A percentile compares a stretch with the other conserved stretches of the same genome.
Evolutionary conservation across 2,888 invertebrate genomes (phyloP).

Genomic region (Diaphora mendica): DNA sequence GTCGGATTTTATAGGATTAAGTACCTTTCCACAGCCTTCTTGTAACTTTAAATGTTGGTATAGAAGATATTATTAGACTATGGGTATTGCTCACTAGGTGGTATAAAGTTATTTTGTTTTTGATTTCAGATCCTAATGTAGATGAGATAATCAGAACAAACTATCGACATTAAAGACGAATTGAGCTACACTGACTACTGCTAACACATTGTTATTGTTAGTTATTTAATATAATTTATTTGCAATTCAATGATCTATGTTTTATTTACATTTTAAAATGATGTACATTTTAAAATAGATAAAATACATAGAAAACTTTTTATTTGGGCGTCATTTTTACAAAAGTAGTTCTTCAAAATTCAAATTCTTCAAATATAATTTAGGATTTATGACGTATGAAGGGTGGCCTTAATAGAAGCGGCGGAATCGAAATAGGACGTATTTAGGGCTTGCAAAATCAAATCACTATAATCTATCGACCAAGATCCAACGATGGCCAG

Average conservation of each 20-base stretch:
- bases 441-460: too few species aligned
- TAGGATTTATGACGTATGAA: too few species aligned
- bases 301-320: too few species aligned
- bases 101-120: not conserved
- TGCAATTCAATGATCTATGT: not conserved
- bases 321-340: too few species aligned
- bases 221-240: not conserved
- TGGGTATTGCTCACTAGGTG: not conserved
- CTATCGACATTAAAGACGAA: not conserved
- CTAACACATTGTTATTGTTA: not conserved
- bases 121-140: not conserved
- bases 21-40: too few species aligned
- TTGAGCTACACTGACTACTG: not conserved
- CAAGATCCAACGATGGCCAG: too few species aligned
- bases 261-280: not conserved
- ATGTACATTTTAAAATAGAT: not conserved
- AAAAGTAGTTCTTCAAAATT: too few species aligned
- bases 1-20: too few species aligned
- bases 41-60: not conserved
- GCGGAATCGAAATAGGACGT: too few species aligned
- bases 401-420: too few species aligned
- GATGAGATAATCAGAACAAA: not conserved
- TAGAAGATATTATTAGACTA: not conserved
- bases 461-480: too few species aligned
- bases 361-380: too few species aligned